phyloP scores from a whole-genome alignment of 1,140 invertebrate species.

The Drosophila ogumai region DNA sequence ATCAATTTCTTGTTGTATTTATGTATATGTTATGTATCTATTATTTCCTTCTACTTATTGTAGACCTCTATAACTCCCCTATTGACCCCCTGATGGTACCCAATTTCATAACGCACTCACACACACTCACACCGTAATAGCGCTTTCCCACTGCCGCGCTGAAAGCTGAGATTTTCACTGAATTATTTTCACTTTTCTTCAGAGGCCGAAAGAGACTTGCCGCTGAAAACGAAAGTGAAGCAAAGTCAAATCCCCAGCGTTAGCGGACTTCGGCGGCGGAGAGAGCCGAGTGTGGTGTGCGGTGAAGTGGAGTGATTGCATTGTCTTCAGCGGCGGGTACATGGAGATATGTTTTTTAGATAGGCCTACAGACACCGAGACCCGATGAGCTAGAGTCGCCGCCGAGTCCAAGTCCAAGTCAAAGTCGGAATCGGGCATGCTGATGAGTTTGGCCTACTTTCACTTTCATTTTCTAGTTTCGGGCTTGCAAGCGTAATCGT shows the following conservation, averaged over 20 bases:
- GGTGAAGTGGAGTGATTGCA: conserved; percentile 27
- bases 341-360: conserved; percentile 36
- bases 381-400: conserved; percentile 36
- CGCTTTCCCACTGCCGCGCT: conserved; percentile 33
- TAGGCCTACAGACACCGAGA: conserved; percentile 52
- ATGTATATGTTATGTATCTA: not conserved
- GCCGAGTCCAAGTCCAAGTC: conserved; percentile 22
- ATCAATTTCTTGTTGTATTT: too few species aligned
- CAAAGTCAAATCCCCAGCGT: conserved; percentile 44
- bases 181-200: conserved; percentile 61
- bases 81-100: not conserved
- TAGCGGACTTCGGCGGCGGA: not conserved
- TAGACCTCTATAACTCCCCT: not conserved
- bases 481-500: conserved; percentile 52
- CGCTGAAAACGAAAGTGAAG: conserved; percentile 61
- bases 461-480: conserved; percentile 74
- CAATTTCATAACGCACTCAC: conserved; percentile 39
- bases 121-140: conserved; percentile 9
- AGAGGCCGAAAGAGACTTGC: conserved; percentile 23
- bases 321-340: conserved; percentile 33
- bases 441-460: conserved; percentile 82
- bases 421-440: conserved; percentile 58
- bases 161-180: conserved; percentile 53
- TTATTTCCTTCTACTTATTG: not conserved
- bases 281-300: not conserved